Percentiles rank a stretch among this genome's conserved stretches.
Evolutionary conservation across 2,888 invertebrate species (phyloP).

Genomic region (Latheticus oryzae): DNA sequence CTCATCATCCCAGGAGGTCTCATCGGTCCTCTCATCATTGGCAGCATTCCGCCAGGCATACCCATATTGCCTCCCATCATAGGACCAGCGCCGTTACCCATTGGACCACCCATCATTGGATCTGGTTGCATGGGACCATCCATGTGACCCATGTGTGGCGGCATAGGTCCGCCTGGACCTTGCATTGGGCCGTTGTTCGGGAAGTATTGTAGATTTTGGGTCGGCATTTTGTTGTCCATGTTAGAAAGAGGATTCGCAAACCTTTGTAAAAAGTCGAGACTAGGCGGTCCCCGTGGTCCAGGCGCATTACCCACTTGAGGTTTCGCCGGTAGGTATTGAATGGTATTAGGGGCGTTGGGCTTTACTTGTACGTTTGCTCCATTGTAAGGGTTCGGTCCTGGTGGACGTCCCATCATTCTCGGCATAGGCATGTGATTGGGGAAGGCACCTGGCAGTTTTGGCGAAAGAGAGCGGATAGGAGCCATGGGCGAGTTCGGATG

Average conservation of each 20-base stretch:
- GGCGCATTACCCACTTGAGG: slow-evolving; percentile 84
- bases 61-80: slow-evolving; percentile 66
- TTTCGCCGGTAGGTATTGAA: slow-evolving; percentile 96
- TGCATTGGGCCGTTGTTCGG: slow-evolving; percentile 69
- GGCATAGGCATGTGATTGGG: slow-evolving; percentile 66
- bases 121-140: slow-evolving; percentile 62
- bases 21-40: slow-evolving; percentile 64
- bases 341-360: slow-evolving; percentile 96
- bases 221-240: slow-evolving; percentile 77
- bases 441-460: slow-evolving; percentile 73
- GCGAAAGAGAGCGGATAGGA: slow-evolving; percentile 70
- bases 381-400: slow-evolving; percentile 74
- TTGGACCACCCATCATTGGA: slow-evolving; percentile 65
- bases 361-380: slow-evolving; percentile 92
- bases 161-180: slow-evolving; percentile 62
- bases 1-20: slow-evolving; percentile 64
- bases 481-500: slow-evolving; percentile 63
- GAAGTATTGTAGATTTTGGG: slow-evolving; percentile 80
- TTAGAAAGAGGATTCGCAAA: slow-evolving; percentile 86
- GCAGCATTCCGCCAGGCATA: slow-evolving; percentile 63
- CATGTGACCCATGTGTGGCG: slow-evolving; percentile 66
- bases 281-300: slow-evolving; percentile 87
- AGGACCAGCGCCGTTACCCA: slow-evolving; percentile 51
- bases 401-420: slow-evolving; percentile 75
- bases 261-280: slow-evolving; percentile 89